These are phyloP conservation scores for Meghimatium bilineatum DNA, from an alignment of 2,888 invertebrate genomes.

Conservation along the genomic window DNA sequence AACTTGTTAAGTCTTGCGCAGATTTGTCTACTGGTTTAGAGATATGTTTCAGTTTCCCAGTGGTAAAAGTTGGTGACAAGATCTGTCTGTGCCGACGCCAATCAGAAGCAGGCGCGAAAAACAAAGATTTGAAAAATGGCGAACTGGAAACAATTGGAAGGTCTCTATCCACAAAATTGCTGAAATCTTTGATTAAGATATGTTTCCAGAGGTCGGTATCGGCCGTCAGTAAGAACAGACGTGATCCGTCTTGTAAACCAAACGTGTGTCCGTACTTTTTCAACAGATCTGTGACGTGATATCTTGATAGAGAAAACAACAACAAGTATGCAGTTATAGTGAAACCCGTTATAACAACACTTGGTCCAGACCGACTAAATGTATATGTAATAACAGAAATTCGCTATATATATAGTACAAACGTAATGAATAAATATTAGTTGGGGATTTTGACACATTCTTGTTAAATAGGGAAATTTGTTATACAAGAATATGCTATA, in stretches of 20 bases:
- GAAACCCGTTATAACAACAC: too few species aligned
- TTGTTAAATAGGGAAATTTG: too few species aligned
- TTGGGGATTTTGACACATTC: too few species aligned
- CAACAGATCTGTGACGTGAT: background rate
- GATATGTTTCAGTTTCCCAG: conserved; percentile 38
- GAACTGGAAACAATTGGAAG: background rate
- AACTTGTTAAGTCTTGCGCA: conserved; percentile 4
- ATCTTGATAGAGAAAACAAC: background rate
- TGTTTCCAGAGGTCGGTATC: conserved; percentile 17
- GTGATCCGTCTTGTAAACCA: background rate
- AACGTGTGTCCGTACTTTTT: conserved; percentile 26
- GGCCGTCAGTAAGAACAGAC: background rate
- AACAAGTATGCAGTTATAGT: too few species aligned
- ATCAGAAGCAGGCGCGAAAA: conserved; percentile 12
- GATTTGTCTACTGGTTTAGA: conserved; percentile 8
- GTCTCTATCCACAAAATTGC: conserved; percentile 31
- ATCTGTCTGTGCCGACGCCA: conserved; percentile 38
- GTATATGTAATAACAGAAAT: too few species aligned
- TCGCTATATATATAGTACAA: too few species aligned
- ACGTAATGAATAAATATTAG: too few species aligned
- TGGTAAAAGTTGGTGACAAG: conserved; percentile 37
- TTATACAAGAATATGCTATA: too few species aligned
- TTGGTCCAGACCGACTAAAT: too few species aligned
- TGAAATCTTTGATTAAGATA: conserved; percentile 35
- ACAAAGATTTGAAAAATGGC: conserved; percentile 23